Percentiles rank a stretch among this genome's conserved stretches.
Evolutionary conservation across 1,140 invertebrate genomes (phyloP).

Genomic region (Brachionus manjavacas): DNA sequence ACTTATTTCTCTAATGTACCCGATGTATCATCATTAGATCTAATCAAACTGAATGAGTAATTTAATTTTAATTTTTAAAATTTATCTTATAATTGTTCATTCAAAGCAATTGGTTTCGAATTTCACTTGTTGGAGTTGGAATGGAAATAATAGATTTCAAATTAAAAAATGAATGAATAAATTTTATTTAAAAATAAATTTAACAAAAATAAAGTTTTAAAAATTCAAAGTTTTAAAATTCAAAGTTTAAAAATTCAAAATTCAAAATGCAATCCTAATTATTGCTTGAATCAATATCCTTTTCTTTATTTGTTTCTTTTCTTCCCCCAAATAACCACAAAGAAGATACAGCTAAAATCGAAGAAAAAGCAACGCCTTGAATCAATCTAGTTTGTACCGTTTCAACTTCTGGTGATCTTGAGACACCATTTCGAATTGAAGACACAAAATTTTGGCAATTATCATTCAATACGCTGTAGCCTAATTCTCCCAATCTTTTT

Average conservation of each 20-base stretch:
- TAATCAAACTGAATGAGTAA: neutral
- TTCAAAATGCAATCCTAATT: neutral
- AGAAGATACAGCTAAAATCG: neutral
- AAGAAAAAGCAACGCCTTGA: too few relatives aligned
- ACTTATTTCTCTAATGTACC: slow-evolving; percentile 8
- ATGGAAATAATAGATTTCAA: slow-evolving; percentile 34
- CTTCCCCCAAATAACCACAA: neutral
- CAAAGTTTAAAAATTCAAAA: neutral
- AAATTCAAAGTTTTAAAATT: neutral
- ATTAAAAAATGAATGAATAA: neutral
- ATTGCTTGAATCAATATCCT: neutral
- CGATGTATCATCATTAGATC: slow-evolving; percentile 18
- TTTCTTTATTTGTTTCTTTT: neutral
- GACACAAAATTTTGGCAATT: slow-evolving; percentile 22
- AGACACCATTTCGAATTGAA: neutral
- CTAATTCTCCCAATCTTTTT: neutral
- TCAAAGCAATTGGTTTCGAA: neutral
- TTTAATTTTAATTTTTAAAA: neutral
- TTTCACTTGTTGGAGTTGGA: slow-evolving; percentile 19
- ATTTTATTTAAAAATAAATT: neutral
- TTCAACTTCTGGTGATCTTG: slow-evolving; percentile 5
- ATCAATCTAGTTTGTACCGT: neutral
- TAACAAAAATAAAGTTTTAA: neutral
- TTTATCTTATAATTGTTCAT: neutral
- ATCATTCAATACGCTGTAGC: neutral